Evolutionary conservation across 1,140 invertebrate genomes (phyloP).

Genomic region (Alviniconcha marisindica): DNA sequence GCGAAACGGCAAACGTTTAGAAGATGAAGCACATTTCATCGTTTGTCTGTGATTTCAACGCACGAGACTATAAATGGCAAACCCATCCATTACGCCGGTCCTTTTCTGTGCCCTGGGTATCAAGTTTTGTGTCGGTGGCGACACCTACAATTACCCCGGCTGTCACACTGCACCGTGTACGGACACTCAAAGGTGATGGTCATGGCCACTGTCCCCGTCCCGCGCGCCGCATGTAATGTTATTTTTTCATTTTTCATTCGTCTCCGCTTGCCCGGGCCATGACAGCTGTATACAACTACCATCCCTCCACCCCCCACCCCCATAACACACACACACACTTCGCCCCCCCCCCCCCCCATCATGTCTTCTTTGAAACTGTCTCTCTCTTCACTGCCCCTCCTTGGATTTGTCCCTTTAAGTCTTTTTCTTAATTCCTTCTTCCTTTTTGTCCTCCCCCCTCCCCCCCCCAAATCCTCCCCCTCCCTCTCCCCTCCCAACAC

Average conservation of each 20-base stretch:
- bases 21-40: too few species aligned
- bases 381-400: not conserved
- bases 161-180: too few species aligned
- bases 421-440: not conserved
- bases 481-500: too few species aligned
- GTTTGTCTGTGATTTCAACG: too few species aligned
- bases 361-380: not conserved
- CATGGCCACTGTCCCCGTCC: not conserved
- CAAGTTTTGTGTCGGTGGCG: too few species aligned
- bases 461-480: not conserved
- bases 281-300: constrained; percentile 4
- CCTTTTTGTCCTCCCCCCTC: not conserved
- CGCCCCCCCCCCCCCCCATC: not conserved
- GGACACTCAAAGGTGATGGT: too few species aligned
- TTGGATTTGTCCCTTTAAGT: too few species aligned
- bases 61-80: too few species aligned
- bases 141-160: too few species aligned
- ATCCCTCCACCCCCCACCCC: not conserved
- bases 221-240: not conserved
- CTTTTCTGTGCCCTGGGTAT: too few species aligned
- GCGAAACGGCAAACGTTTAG: too few species aligned
- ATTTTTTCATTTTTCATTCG: constrained; percentile 9
- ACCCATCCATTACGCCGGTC: too few species aligned
- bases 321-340: not conserved
- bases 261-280: not conserved